phyloP scores from a whole-genome alignment of 2,888 invertebrate genomes.

The Cryptus viduatorius region DNA sequence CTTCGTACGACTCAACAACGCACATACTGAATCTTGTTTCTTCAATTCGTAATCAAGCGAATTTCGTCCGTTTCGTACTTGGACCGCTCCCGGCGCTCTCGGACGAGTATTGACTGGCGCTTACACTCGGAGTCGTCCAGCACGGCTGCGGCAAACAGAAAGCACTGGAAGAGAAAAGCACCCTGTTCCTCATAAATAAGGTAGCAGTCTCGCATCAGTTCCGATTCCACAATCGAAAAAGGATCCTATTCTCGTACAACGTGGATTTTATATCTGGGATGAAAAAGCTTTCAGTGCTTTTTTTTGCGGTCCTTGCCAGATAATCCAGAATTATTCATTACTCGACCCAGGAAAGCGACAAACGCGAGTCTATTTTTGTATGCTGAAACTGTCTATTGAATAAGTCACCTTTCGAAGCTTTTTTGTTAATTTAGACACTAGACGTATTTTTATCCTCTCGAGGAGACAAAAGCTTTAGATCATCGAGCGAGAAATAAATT shows the following conservation, averaged over 20 bases:
- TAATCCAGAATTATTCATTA: conserved; percentile 19
- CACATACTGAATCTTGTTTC: conserved; percentile 55
- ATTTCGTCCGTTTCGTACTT: conserved; percentile 68
- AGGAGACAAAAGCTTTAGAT: background rate
- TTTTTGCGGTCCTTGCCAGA: background rate
- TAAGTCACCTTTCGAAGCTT: background rate
- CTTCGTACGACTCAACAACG: background rate
- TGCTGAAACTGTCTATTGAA: background rate
- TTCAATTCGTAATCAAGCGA: conserved; percentile 77
- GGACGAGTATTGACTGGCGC: conserved; percentile 46
- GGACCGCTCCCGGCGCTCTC: conserved; percentile 21
- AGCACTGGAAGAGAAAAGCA: background rate
- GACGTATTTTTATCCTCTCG: background rate
- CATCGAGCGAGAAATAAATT: background rate
- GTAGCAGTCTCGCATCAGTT: conserved; percentile 19
- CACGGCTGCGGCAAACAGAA: conserved; percentile 20
- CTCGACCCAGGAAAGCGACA: background rate
- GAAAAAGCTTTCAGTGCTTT: conserved; percentile 29
- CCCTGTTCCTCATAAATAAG: conserved; percentile 61
- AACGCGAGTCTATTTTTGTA: background rate
- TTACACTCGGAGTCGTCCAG: conserved; percentile 23
- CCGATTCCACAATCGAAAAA: conserved; percentile 31
- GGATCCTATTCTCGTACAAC: conserved; percentile 1
- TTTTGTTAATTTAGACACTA: background rate
- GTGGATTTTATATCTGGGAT: conserved; percentile 9